Percentiles rank a stretch among this genome's conserved stretches.
Conservation (phyloP, 2,797 vertebrate species). For the Cryptoblepharus egeriae region DNA sequence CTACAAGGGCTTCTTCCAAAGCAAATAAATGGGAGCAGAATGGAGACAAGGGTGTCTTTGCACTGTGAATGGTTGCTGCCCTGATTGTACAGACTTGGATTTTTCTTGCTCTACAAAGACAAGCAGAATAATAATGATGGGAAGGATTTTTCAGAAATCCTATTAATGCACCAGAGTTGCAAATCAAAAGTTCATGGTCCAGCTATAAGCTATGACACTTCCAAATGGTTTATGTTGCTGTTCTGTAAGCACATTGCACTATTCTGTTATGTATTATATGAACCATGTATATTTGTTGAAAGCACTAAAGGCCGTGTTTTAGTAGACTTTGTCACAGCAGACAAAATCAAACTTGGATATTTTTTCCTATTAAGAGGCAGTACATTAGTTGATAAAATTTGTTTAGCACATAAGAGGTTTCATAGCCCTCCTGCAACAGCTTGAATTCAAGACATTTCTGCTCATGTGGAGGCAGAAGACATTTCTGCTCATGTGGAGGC, state of each 20-base stretch:
- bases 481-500: conserved; percentile 46
- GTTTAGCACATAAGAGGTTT: conserved; percentile 34
- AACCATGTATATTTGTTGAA: conserved; percentile 65
- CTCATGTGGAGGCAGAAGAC: not conserved
- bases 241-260: conserved; percentile 66
- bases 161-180: conserved; percentile 45
- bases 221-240: conserved; percentile 58
- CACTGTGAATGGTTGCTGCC: conserved; percentile 46
- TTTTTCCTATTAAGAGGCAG: conserved; percentile 44
- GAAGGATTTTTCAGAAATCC: conserved; percentile 8
- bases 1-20: conserved; percentile 42
- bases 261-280: conserved; percentile 66
- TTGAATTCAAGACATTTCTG: not conserved
- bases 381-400: conserved; percentile 26
- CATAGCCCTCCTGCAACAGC: not conserved
- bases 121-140: conserved; percentile 28
- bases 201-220: conserved; percentile 34
- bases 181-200: conserved; percentile 55
- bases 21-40: conserved; percentile 43
- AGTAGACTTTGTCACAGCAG: conserved; percentile 52
- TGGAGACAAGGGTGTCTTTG: conserved; percentile 31
- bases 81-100: conserved; percentile 59
- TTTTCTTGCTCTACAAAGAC: conserved; percentile 57
- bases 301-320: conserved; percentile 61
- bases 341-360: conserved; percentile 56